Conservation (phyloP, 2,797 vertebrate genomes). For the Centropyge bicolor region DNA sequence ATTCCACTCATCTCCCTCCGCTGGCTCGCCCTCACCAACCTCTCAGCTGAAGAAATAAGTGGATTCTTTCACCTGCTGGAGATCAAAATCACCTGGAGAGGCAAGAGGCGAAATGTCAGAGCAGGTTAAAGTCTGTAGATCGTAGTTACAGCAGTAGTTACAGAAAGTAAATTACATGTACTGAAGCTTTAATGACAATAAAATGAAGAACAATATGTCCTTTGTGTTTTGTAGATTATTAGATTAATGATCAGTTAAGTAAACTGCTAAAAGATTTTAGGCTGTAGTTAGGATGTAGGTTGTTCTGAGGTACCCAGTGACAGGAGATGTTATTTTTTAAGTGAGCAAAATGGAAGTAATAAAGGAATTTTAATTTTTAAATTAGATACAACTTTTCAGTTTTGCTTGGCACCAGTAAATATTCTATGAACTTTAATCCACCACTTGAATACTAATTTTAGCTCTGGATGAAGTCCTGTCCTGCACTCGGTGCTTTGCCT, state of each 20-base stretch:
- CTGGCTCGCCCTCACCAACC: slow-evolving; percentile 22
- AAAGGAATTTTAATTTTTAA: slow-evolving; percentile 11
- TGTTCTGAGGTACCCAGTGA: not conserved
- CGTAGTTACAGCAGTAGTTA: not conserved
- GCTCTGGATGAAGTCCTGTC: slow-evolving; percentile 32
- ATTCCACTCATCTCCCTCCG: slow-evolving; percentile 66
- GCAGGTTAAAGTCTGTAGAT: slow-evolving; percentile 26
- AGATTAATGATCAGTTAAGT: slow-evolving; percentile 7
- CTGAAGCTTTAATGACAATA: not conserved
- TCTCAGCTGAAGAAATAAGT: slow-evolving; percentile 98
- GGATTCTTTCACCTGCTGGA: slow-evolving; percentile 91
- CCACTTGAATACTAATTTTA: slow-evolving; percentile 50
- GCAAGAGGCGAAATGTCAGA: slow-evolving; percentile 50
- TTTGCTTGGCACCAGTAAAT: slow-evolving; percentile 18
- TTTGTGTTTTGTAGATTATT: not conserved
- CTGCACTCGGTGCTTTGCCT: slow-evolving; percentile 39
- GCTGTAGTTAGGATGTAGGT: not conserved
- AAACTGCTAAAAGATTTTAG: not conserved
- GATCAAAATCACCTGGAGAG: slow-evolving; percentile 90
- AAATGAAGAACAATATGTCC: not conserved
- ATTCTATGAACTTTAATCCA: slow-evolving; percentile 23
- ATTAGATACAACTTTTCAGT: slow-evolving; percentile 10
- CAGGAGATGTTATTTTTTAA: not conserved
- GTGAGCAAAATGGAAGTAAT: too few species aligned
- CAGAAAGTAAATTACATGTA: not conserved